phyloP scores from a whole-genome alignment of 2,888 invertebrate species.

The Desoria tigrina region DNA sequence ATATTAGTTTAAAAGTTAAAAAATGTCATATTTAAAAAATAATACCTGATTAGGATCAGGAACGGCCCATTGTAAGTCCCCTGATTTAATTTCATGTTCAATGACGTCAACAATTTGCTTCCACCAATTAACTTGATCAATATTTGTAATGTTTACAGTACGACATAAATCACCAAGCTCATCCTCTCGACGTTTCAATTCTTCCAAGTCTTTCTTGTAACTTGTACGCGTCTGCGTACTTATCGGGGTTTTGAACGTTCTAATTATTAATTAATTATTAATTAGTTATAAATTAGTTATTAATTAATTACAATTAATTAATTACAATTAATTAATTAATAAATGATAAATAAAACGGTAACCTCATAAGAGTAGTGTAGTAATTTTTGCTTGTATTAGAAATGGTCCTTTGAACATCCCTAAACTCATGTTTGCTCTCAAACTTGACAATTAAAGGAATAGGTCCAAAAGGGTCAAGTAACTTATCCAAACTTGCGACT shows the following conservation, averaged over 20 bases:
- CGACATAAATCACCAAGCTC: slow-evolving; percentile 1
- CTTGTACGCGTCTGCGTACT: slow-evolving; percentile 57
- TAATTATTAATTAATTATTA: too few relatives aligned
- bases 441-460: slow-evolving; percentile 94
- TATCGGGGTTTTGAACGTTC: too few relatives aligned
- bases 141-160: neutral
- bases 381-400: neutral
- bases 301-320: too few relatives aligned
- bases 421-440: slow-evolving; percentile 90
- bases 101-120: neutral
- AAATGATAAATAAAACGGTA: too few relatives aligned
- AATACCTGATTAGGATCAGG: too few relatives aligned
- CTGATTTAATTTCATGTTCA: neutral
- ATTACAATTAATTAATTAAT: too few relatives aligned
- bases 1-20: neutral
- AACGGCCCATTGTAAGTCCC: too few relatives aligned
- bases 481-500: slow-evolving; percentile 89
- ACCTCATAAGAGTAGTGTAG: neutral
- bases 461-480: slow-evolving; percentile 81
- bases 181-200: neutral
- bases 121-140: neutral
- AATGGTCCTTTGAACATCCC: slow-evolving; percentile 63
- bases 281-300: too few relatives aligned
- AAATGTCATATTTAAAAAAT: neutral
- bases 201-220: slow-evolving; percentile 11